Conservation (phyloP, 2,113 vertebrate genomes). For the Brienomyrus brachyistius region DNA sequence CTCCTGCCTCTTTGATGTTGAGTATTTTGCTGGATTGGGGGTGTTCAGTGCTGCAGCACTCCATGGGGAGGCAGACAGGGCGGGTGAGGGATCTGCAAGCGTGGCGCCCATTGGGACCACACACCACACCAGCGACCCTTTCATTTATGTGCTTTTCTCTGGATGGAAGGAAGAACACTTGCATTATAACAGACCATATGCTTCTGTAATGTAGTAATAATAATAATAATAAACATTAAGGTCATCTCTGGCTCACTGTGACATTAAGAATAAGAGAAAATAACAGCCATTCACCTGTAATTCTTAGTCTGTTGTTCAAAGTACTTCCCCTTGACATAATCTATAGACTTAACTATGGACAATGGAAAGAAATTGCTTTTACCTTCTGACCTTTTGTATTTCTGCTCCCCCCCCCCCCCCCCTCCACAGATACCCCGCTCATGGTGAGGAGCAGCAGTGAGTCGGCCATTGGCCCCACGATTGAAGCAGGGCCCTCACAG, state of each 20-base stretch:
- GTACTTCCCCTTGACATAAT: background rate
- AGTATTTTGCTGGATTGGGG: background rate
- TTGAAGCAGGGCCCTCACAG: constrained; percentile 59
- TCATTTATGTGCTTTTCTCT: background rate
- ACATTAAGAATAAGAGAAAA: constrained; percentile 11
- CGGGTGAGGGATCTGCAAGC: background rate
- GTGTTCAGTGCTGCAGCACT: background rate
- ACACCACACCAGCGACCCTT: background rate
- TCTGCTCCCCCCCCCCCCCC: constrained; percentile 15
- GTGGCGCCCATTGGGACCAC: background rate
- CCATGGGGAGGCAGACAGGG: background rate
- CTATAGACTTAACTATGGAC: background rate
- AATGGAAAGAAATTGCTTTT: background rate
- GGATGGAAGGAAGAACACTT: background rate
- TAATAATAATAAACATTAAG: background rate
- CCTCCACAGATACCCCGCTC: constrained; percentile 78
- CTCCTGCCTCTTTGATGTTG: background rate
- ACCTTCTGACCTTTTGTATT: background rate
- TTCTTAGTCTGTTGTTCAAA: background rate
- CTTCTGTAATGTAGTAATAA: background rate
- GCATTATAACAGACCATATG: background rate
- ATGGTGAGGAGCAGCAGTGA: constrained; percentile 94
- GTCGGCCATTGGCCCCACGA: constrained; percentile 62
- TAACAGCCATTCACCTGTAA: background rate
- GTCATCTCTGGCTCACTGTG: background rate